Evolutionary conservation across 2,888 invertebrate genomes (phyloP).

Genomic region (Lycophotia porphyrea): DNA sequence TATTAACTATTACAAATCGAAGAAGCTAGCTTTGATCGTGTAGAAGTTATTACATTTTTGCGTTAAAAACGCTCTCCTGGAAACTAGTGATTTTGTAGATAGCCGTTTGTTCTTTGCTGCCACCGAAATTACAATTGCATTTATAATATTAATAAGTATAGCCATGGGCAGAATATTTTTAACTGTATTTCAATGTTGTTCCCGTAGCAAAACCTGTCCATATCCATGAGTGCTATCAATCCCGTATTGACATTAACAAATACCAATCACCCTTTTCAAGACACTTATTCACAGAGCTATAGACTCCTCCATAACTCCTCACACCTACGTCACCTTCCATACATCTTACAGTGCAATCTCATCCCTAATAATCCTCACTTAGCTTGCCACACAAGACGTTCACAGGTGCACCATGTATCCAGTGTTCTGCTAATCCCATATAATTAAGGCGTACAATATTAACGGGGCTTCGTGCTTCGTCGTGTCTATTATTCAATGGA

Average conservation of each 20-base stretch:
- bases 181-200: too few species aligned
- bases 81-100: too few species aligned
- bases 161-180: too few species aligned
- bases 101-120: too few species aligned
- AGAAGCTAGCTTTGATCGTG: too few species aligned
- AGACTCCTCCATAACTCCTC: background rate
- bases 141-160: too few species aligned
- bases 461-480: constrained; percentile 65
- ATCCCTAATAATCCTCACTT: constrained; percentile 56
- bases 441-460: constrained; percentile 69
- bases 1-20: too few species aligned
- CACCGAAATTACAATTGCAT: too few species aligned
- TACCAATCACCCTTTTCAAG: too few species aligned
- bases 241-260: background rate
- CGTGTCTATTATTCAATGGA: constrained; percentile 76
- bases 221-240: background rate
- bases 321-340: background rate
- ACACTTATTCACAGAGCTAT: background rate
- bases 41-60: too few species aligned
- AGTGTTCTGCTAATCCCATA: constrained; percentile 61
- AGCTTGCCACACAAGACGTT: constrained; percentile 60
- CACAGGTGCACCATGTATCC: constrained; percentile 59
- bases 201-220: background rate
- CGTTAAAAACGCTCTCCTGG: too few species aligned
- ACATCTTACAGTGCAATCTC: constrained; percentile 24